phyloP scores from a whole-genome alignment of 2,113 vertebrate genomes.

The Leuciscus idus region DNA sequence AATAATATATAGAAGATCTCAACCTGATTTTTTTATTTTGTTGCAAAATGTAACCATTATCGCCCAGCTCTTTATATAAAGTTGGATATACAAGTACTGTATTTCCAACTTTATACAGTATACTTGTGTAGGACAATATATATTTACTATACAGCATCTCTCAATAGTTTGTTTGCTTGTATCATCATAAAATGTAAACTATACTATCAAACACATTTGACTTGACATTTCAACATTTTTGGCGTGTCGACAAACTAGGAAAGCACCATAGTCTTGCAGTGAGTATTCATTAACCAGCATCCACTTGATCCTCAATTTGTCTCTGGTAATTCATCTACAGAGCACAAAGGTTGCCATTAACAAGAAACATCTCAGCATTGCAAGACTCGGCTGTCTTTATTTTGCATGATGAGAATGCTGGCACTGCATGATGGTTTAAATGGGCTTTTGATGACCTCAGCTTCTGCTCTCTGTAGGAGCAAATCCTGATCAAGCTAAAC shows the following conservation, averaged over 20 bases:
- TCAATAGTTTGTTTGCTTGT: too few species aligned
- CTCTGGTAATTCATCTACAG: constrained; percentile 57
- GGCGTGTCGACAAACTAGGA: not conserved
- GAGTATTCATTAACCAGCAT: constrained; percentile 64
- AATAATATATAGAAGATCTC: too few species aligned
- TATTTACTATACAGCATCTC: too few species aligned
- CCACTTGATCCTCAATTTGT: constrained; percentile 58
- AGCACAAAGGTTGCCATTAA: constrained; percentile 49
- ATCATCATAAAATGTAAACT: too few species aligned
- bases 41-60: too few species aligned
- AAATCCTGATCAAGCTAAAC: constrained; percentile 57
- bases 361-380: constrained; percentile 44
- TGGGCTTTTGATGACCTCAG: constrained; percentile 73
- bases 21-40: too few species aligned
- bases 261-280: not conserved
- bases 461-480: constrained; percentile 60
- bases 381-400: constrained; percentile 45
- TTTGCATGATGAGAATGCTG: constrained; percentile 36
- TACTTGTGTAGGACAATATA: too few species aligned
- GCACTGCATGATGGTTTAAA: constrained; percentile 48
- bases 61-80: too few species aligned
- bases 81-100: too few species aligned
- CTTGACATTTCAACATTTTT: not conserved
- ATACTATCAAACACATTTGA: too few species aligned
- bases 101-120: too few species aligned